Base-by-base conservation (phyloP, 2,113 vertebrate genomes). In the Falco punctatus region DNA sequence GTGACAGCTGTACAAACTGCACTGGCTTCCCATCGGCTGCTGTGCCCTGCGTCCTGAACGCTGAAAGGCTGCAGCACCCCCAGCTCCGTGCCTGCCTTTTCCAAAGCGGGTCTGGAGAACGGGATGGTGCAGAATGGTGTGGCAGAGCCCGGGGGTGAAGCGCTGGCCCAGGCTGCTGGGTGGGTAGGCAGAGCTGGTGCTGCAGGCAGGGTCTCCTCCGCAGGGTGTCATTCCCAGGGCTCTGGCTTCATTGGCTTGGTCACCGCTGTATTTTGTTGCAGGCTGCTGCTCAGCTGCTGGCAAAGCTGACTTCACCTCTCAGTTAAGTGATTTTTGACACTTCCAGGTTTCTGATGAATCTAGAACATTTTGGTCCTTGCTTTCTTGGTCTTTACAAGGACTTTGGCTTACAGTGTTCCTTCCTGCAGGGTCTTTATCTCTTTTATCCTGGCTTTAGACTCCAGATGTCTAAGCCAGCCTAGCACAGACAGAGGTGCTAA, bases 1-100 rank as follows among this genome's bases (percentile, higher is more conserved):
- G 35, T 0, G 0, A 65, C 46, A 72, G 64, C 38, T 0, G 0
- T 40, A 13, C 0, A 0, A 27, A 12, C 27, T 13, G 32, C 23
- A 5, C 42, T 64, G 10, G 15, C 48, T 74, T 78, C 38, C 32
- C 26, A 21, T 55, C 2, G 1, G 14, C 49, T 55, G 40, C 64
- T 69, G 11, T 17, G 15, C 52, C 33, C 42, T 62, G 42, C 30
- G 44, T 84, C 33, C 75, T 12, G 2, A 13, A 35, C 6, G 26
- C 44, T 55, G 49, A 69, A 58, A n/a, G 64, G 58, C 8, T 65
- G 86, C 58, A 28, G 46, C 17, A 14, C 20, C 21, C 10, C 26
- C n/a, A 46, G 24, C 61, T 69, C 66, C 44, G 3, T 6, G 17
- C 77, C 38, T 80, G 58, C 52, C 20, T 67, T 59, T 89, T 69